A percentile compares a stretch with the other conserved stretches of the same genome.
phyloP scores from a whole-genome alignment of 1,140 invertebrate genomes.

The Acyrthosiphon pisum region DNA sequence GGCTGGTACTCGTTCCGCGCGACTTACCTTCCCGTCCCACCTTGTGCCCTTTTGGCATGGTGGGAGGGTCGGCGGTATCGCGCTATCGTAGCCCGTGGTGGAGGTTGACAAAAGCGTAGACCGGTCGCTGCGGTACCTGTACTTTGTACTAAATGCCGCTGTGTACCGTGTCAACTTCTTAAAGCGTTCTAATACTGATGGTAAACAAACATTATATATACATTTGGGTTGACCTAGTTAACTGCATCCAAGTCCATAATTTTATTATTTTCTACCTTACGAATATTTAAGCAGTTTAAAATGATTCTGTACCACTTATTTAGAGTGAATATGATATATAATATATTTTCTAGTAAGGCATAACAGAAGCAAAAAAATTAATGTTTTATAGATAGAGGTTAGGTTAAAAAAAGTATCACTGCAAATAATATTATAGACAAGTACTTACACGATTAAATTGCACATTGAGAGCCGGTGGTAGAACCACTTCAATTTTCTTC shows the following conservation, averaged over 20 bases:
- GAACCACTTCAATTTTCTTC: slow-evolving; percentile 66
- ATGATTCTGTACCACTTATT: not conserved
- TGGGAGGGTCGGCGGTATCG: too few relatives aligned
- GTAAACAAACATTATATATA: not conserved
- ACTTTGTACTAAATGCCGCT: too few relatives aligned
- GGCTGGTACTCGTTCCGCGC: too few relatives aligned
- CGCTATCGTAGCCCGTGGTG: too few relatives aligned
- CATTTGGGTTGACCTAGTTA: not conserved
- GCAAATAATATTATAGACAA: not conserved
- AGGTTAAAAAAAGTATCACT: not conserved
- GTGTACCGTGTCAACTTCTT: too few relatives aligned
- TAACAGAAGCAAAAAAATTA: not conserved
- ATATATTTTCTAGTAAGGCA: not conserved
- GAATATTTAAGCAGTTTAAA: not conserved
- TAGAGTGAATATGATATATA: not conserved
- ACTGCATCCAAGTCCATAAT: not conserved
- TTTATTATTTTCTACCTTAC: not conserved
- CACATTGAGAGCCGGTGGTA: too few relatives aligned
- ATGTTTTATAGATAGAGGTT: not conserved
- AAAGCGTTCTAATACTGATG: not conserved
- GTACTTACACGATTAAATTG: too few relatives aligned
- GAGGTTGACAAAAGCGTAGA: too few relatives aligned
- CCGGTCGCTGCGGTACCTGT: too few relatives aligned
- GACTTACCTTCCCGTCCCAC: too few relatives aligned
- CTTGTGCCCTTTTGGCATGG: too few relatives aligned